Evolutionary conservation across 2,797 vertebrate species (phyloP), one percentile per base, ranked within the genome.

Genomic region (Eulemur coronatus): DNA sequence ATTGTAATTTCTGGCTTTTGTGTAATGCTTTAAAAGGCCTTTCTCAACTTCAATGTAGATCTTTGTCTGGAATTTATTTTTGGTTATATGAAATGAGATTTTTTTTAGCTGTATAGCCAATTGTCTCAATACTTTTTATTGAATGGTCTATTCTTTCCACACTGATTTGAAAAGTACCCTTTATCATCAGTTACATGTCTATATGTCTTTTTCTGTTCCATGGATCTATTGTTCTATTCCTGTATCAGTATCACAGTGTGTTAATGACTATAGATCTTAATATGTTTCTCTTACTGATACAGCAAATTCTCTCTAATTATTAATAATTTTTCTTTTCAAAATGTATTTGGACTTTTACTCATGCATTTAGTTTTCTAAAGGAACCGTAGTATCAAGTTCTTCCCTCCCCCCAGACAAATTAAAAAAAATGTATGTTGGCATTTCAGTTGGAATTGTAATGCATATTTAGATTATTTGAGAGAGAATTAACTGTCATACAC

Each of bases 311-410:
- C 11, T 73, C 43, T 86, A 91, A 52, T 59, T 72, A 57, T 57
- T 57, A 57, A 26, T 57, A 93, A 2, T 95, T 91, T 70, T 96
- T 94, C 6, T 46, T 95, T 92, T 90, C 69, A 86, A 82, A 92
- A 86, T 86, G 24, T 70, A 1, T 86, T 72, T 72, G 61, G 7
- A 28, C 55, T 95, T 91, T 73, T n/a, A 52, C 35, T 86, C 48
- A 69, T 69, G 43, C 22, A 43, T 84, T 96, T 65, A 69, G 43
- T 86, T 93, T 93, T 93, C 59, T 75, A 55, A 55, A 30, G 85
- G 52, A 78, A 57, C 26, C 80, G 6, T 93, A 20, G 3, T 91
- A 78, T 90, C 69, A 93, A 78, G 50, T 78, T 26, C 46, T 75
- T 75, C 61, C 46, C 24, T 4, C 33, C 30, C 22, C 33, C 33